These are phyloP conservation scores for Melipona bicolor DNA, from an alignment of 2,888 invertebrate genomes.

Conservation along the genomic window DNA sequence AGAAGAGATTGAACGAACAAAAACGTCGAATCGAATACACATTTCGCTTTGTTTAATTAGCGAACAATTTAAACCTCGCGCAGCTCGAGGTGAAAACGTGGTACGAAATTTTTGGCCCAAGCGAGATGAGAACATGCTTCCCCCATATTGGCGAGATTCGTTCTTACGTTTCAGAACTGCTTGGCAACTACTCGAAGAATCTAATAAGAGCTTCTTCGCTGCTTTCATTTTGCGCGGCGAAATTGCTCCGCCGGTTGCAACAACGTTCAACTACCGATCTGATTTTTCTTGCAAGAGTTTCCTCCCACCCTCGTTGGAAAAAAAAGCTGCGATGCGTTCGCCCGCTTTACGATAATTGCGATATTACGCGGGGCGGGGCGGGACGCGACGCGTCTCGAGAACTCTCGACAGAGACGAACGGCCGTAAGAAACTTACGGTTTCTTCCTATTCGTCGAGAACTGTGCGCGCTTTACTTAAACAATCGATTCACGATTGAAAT, in stretches of 20 bases:
- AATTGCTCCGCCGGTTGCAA: conserved; percentile 41
- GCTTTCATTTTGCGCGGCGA: conserved; percentile 39
- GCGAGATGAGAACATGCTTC: background rate
- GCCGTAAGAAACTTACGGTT: conserved; percentile 2
- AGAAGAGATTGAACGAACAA: background rate
- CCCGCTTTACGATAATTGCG: conserved; percentile 32
- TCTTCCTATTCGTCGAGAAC: background rate
- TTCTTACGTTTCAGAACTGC: conserved; percentile 40
- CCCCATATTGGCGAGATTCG: background rate
- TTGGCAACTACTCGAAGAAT: conserved; percentile 4
- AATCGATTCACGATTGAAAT: conserved; percentile 3
- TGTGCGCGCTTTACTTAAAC: background rate
- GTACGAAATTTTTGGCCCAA: background rate
- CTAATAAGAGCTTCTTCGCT: conserved; percentile 52
- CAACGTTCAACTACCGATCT: conserved; percentile 42
- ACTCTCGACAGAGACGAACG: conserved; percentile 24
- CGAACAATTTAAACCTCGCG: background rate
- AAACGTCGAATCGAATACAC: background rate
- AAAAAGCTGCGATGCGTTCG: conserved; percentile 27
- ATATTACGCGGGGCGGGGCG: conserved; percentile 4
- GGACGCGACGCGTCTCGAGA: background rate
- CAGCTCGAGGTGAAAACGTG: no score
- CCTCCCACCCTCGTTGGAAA: background rate
- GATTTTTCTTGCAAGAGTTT: conserved; percentile 41
- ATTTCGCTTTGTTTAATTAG: background rate